Conservation (phyloP, 2,113 vertebrate species). For the Lipophrys pholis region DNA sequence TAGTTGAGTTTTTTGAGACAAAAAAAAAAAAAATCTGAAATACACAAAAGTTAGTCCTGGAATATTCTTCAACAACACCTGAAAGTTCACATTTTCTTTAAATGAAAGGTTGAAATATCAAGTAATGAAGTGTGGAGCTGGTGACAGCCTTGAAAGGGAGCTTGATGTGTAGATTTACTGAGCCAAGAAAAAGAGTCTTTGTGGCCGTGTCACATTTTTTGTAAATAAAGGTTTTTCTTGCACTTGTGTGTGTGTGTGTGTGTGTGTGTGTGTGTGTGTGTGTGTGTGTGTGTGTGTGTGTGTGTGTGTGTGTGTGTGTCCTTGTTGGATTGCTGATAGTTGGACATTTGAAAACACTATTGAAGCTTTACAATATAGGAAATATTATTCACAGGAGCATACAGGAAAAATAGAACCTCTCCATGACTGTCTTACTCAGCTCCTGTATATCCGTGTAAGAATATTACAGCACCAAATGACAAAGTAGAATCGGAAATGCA, state of each 20-base stretch:
- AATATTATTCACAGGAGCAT: conserved; percentile 6
- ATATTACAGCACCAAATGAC: not conserved
- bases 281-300: conserved; percentile 6
- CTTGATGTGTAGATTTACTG: not conserved
- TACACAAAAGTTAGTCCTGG: too few species aligned
- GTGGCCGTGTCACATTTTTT: conserved; percentile 4
- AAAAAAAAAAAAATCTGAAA: too few species aligned
- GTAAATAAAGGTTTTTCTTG: not conserved
- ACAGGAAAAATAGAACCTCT: conserved; percentile 2
- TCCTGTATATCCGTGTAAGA: not conserved
- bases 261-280: not conserved
- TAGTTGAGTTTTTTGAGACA: too few species aligned
- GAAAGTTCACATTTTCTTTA: too few species aligned
- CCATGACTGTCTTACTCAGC: not conserved
- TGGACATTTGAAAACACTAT: conserved; percentile 16
- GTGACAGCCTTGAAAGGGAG: not conserved
- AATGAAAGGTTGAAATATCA: too few species aligned
- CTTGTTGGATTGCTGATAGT: conserved; percentile 34
- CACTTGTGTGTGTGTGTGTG: conserved; percentile 1
- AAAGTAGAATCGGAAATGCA: not conserved
- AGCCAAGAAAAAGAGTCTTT: not conserved
- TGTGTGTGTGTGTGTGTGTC: conserved; percentile 3
- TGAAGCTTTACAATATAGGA: conserved; percentile 12
- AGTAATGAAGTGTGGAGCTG: too few species aligned
- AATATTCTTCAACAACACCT: too few species aligned